These are phyloP conservation scores for Silurus lanzhouensis DNA, from an alignment of 2,797 vertebrate species.

Conservation along the genomic window DNA sequence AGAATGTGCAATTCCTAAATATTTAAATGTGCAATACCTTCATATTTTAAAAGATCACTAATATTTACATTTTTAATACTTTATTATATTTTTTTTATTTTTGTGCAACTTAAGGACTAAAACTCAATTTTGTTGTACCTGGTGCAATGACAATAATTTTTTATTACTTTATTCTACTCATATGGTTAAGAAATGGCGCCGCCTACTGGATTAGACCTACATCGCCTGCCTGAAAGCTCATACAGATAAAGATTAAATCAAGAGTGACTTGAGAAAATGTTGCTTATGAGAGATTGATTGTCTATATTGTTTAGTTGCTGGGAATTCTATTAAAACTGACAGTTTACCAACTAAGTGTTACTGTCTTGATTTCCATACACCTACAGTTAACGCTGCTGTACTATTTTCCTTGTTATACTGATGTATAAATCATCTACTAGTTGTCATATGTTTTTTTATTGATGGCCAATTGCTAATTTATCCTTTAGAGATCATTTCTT, in stretches of 20 bases:
- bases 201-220: not conserved
- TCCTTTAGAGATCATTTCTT: not conserved
- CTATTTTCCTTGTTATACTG: not conserved
- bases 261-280: not conserved
- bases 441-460: not conserved
- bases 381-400: not conserved
- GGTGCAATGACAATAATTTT: too few relatives aligned
- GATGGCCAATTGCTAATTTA: not conserved
- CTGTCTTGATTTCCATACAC: not conserved
- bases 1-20: too few relatives aligned
- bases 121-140: too few relatives aligned
- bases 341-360: not conserved
- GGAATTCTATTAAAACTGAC: constrained; percentile 2
- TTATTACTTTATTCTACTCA: not conserved
- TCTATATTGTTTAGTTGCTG: not conserved
- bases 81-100: too few relatives aligned
- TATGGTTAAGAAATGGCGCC: not conserved
- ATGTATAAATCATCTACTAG: not conserved
- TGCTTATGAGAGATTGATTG: not conserved
- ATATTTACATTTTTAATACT: too few relatives aligned
- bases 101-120: too few relatives aligned
- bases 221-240: not conserved
- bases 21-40: too few relatives aligned
- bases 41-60: too few relatives aligned
- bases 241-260: not conserved